phyloP scores from a whole-genome alignment of 2,888 invertebrate species.

The Scrobipalpa costella region DNA sequence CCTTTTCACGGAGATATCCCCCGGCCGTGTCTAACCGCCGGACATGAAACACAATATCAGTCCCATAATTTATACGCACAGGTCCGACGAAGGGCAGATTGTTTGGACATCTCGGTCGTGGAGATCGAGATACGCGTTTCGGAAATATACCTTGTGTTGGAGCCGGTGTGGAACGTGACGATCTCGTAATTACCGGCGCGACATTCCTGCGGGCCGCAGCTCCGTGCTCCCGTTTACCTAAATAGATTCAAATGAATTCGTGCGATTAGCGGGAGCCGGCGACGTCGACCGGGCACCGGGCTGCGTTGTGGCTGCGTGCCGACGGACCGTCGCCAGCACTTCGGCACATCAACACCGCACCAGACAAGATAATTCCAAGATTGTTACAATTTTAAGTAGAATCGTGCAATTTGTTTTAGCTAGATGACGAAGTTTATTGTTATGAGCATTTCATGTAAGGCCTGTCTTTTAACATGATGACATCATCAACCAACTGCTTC shows the following conservation, averaged over 20 bases:
- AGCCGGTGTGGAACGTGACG: slow-evolving; percentile 22
- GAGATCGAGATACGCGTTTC: slow-evolving; percentile 9
- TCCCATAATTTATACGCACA: slow-evolving; percentile 73
- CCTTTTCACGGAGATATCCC: slow-evolving; percentile 79
- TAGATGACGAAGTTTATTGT: too few species aligned
- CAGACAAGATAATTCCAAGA: background rate
- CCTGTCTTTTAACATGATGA: too few species aligned
- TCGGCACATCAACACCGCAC: slow-evolving; percentile 2
- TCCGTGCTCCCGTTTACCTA: slow-evolving; percentile 57
- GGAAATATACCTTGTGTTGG: background rate
- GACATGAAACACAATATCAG: slow-evolving; percentile 80
- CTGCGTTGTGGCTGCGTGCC: slow-evolving; percentile 20
- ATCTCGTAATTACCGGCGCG: slow-evolving; percentile 40
- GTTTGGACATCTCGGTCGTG: slow-evolving; percentile 24
- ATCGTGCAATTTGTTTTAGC: too few species aligned
- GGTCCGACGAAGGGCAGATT: slow-evolving; percentile 40
- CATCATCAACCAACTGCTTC: too few species aligned
- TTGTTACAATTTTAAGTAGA: too few species aligned
- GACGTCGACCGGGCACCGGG: background rate
- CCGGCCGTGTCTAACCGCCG: slow-evolving; percentile 71
- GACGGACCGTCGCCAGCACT: background rate
- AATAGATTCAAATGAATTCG: slow-evolving; percentile 69
- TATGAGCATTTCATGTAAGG: background rate
- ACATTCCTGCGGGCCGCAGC: slow-evolving; percentile 48
- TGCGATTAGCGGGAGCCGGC: slow-evolving; percentile 48